Conservation (phyloP, 1,140 invertebrate species). For the Phocides pigmalion region DNA sequence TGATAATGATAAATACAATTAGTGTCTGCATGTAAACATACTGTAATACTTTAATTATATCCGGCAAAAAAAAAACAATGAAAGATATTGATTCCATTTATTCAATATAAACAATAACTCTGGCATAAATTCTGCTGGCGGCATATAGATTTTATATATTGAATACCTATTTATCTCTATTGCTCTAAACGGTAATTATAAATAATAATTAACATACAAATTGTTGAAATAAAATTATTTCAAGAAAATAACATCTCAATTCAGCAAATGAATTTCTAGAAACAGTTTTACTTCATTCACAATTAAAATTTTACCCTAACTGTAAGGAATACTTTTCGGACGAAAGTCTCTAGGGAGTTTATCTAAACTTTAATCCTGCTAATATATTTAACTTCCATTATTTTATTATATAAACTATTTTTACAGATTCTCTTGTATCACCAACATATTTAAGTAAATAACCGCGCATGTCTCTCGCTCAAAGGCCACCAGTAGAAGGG, state of each 20-base stretch:
- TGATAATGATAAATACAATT: no score
- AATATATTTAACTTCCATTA: neutral
- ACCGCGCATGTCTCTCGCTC: slow-evolving; percentile 3
- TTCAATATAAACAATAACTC: slow-evolving; percentile 32
- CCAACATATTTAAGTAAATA: neutral
- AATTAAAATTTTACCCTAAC: slow-evolving; percentile 3
- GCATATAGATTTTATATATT: slow-evolving; percentile 15
- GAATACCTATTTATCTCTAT: slow-evolving; percentile 16
- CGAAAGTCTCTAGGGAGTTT: slow-evolving; percentile 8
- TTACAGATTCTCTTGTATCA: slow-evolving; percentile 8
- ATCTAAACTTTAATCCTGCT: neutral
- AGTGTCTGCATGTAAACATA: no score
- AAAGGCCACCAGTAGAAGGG: slow-evolving; percentile 7
- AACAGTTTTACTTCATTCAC: slow-evolving; percentile 1
- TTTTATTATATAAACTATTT: slow-evolving; percentile 5
- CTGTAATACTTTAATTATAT: no score
- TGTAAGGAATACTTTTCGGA: slow-evolving; percentile 3
- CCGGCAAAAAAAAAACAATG: no score
- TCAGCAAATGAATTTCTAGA: neutral
- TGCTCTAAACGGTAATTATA: slow-evolving; percentile 14
- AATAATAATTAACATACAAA: slow-evolving; percentile 3
- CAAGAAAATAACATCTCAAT: neutral
- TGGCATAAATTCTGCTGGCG: slow-evolving; percentile 19
- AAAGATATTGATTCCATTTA: slow-evolving; percentile 8
- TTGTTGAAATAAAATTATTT: no score